These are phyloP conservation scores for Drosophila putrida DNA, from an alignment of 2,888 invertebrate species.

Conservation along the genomic window DNA sequence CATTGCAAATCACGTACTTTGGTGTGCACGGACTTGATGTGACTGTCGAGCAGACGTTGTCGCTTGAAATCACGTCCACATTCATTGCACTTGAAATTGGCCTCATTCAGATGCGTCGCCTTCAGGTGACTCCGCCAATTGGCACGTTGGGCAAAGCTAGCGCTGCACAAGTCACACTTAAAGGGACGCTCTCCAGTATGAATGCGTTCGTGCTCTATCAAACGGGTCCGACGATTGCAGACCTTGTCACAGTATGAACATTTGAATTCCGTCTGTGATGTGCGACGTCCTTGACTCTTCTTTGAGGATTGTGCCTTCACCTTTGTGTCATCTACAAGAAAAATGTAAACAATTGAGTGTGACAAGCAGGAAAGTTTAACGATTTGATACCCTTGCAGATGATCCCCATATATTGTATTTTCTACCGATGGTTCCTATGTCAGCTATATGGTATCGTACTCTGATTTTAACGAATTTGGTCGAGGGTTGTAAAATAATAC, in stretches of 20 bases:
- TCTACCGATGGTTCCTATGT: neutral
- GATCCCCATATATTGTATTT: too few relatives aligned
- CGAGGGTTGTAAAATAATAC: too few relatives aligned
- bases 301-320: neutral
- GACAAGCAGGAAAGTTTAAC: neutral
- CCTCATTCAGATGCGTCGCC: constrained; percentile 92
- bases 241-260: constrained; percentile 34
- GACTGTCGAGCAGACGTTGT: constrained; percentile 90
- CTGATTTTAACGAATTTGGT: neutral
- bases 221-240: constrained; percentile 90
- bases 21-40: constrained; percentile 92
- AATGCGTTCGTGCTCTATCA: constrained; percentile 92
- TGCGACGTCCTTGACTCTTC: neutral
- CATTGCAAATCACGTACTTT: constrained; percentile 92
- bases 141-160: constrained; percentile 92
- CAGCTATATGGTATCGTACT: neutral
- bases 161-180: constrained; percentile 91
- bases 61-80: constrained; percentile 91
- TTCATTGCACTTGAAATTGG: constrained; percentile 88
- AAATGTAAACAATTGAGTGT: neutral
- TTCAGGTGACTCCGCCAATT: constrained; percentile 93
- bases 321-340: neutral
- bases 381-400: too few relatives aligned
- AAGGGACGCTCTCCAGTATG: constrained; percentile 93
- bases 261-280: neutral